Conservation (phyloP, 2,888 invertebrate genomes). For the Cerceris rybyensis region DNA sequence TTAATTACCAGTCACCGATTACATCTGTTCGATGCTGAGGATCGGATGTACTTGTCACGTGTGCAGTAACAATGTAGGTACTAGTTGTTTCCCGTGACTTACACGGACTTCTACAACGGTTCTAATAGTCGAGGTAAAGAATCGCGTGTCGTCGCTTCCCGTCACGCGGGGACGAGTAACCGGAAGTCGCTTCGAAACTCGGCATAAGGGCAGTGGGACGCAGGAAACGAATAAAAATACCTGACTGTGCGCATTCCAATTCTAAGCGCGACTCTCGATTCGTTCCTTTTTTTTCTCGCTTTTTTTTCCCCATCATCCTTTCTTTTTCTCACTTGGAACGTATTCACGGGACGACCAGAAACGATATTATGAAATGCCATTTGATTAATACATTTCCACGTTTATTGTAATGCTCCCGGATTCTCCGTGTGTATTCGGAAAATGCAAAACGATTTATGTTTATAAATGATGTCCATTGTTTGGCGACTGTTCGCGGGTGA, state of each 20-base stretch:
- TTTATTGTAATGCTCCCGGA: slow-evolving; percentile 33
- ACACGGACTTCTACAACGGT: slow-evolving; percentile 36
- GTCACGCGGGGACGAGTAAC: slow-evolving; percentile 65
- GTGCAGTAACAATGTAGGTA: slow-evolving; percentile 16
- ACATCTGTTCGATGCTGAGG: background rate
- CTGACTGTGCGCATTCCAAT: slow-evolving; percentile 30
- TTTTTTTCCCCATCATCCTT: background rate
- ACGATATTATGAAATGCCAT: background rate
- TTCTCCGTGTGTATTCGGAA: slow-evolving; percentile 32
- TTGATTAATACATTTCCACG: slow-evolving; percentile 29
- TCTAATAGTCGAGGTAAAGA: slow-evolving; percentile 64
- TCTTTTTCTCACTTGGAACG: background rate
- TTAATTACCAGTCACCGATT: too few relatives aligned
- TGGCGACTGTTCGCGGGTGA: slow-evolving; percentile 49
- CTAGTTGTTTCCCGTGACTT: slow-evolving; percentile 27
- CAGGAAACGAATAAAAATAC: slow-evolving; percentile 52
- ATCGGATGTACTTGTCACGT: background rate
- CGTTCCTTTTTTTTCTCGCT: background rate
- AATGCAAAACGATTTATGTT: slow-evolving; percentile 52
- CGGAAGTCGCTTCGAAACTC: slow-evolving; percentile 44
- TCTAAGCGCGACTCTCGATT: slow-evolving; percentile 12
- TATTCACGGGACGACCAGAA: background rate
- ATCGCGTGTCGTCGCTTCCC: slow-evolving; percentile 71
- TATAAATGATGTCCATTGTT: slow-evolving; percentile 60
- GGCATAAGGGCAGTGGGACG: slow-evolving; percentile 71